These are phyloP conservation scores for Tauraco hartlaubi DNA, from an alignment of 2,797 vertebrate genomes.

Conservation along the genomic window DNA sequence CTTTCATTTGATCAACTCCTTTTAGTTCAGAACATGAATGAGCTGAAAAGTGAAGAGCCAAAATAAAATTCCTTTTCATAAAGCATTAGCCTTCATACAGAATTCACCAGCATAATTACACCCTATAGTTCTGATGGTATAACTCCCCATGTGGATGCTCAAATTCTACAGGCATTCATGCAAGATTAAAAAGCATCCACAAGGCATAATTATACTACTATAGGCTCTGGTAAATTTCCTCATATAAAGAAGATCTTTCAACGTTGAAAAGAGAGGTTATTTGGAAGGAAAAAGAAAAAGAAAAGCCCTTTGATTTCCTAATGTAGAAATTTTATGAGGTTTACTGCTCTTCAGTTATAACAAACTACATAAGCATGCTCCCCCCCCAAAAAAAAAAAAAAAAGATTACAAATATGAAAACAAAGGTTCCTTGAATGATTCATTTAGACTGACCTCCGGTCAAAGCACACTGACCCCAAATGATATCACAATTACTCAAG, in stretches of 20 bases:
- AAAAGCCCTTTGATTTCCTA: background rate
- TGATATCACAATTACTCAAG: conserved; percentile 22
- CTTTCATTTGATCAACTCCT: conserved; percentile 25
- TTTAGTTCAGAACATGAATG: conserved; percentile 27
- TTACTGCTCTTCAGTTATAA: conserved; percentile 3
- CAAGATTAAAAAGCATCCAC: conserved; percentile 61
- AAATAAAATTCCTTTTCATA: conserved; percentile 52
- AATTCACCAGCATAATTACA: background rate
- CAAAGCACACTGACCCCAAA: background rate
- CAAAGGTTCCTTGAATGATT: background rate
- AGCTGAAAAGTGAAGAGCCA: conserved; percentile 24
- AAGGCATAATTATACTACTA: conserved; percentile 46
- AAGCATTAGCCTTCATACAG: conserved; percentile 25
- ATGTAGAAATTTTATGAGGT: background rate
- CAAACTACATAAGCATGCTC: background rate
- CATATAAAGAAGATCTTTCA: conserved; percentile 26
- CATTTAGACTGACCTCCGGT: background rate
- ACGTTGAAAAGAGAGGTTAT: background rate
- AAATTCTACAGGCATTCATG: conserved; percentile 48
- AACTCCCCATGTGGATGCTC: conserved; percentile 13
- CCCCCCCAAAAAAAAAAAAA: background rate
- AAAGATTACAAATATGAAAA: background rate
- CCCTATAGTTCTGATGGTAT: conserved; percentile 27
- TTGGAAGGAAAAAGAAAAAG: background rate
- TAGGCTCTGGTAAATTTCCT: conserved; percentile 46